These are phyloP conservation scores for Desmophyllum pertusum DNA, from an alignment of 92 coral and sea anemone genomes.

Conservation along the genomic window DNA sequence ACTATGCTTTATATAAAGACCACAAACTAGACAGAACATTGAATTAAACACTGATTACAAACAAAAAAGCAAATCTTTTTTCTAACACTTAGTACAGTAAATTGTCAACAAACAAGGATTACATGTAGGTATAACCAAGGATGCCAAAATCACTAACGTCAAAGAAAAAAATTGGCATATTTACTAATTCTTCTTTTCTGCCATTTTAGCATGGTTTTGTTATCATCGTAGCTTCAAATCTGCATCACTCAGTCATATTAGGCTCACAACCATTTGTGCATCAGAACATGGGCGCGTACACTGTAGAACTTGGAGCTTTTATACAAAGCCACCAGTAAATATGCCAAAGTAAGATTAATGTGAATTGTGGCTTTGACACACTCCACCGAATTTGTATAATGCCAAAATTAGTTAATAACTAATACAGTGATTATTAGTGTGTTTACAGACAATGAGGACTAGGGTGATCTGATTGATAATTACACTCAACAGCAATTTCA, in stretches of 20 bases:
- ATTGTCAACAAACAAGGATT: constrained; percentile 45
- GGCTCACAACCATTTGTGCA: background rate
- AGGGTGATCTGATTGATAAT: background rate
- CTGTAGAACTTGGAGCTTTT: background rate
- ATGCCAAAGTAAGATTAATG: background rate
- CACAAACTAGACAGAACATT: background rate
- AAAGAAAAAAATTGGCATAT: background rate
- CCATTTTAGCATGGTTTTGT: constrained; percentile 44
- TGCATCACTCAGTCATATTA: background rate
- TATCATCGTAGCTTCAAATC: constrained; percentile 4
- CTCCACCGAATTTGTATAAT: constrained; percentile 20
- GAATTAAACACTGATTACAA: background rate
- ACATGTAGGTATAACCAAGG: constrained; percentile 1
- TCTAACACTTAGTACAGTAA: background rate
- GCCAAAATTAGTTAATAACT: constrained; percentile 15
- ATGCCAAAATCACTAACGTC: constrained; percentile 12
- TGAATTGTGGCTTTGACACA: background rate
- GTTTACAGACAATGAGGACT: constrained; percentile 9
- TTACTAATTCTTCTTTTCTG: constrained; percentile 42
- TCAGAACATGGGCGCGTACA: background rate
- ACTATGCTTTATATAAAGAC: background rate
- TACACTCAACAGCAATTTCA: constrained; percentile 5
- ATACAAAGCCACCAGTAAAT: background rate
- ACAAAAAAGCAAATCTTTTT: constrained; percentile 14
- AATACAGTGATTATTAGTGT: background rate